Base-by-base conservation (phyloP, 2,113 vertebrate species). In the Mohoua ochrocephala region DNA sequence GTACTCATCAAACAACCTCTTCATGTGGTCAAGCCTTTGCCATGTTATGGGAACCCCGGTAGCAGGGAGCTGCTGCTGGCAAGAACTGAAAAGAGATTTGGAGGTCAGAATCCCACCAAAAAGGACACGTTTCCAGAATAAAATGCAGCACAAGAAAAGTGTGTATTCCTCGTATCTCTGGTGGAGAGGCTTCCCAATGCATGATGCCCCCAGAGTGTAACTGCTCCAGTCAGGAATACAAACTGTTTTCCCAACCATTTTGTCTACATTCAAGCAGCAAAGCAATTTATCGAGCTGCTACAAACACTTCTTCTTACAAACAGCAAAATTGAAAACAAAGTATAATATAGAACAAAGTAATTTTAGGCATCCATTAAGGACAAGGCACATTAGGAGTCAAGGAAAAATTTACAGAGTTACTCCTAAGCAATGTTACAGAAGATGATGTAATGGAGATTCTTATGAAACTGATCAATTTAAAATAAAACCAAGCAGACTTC, bases 41-140 rank as follows among this genome's bases (percentile, higher is more conserved):
- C 97, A 89, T 3, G 98, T 97, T 31, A 99, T n/a, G 0, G 99
- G 98, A n/a, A 99, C 99, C 0, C 99, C 99, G 0, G 99, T 99
- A 19, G 97, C 99, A 41, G 99, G 99, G n/a, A 99, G 99, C 97
- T 99, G 99, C 90, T 99, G 98, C 88, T 99, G 99, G 96, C 98
- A 99, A 79, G 98, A 97, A 93, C 99, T 99, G 97, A 93, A 59
- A 73, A 13, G n/a, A 76, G 53, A 52, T 61, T 60, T 35, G 22
- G 35, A 91, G 70, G 56, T 90, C 69, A 96, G 65, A 89, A 75
- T 53, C 33, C 42, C 81, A 86, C 18, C 33, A 79, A 42, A 59
- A 86, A 69, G 44, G 80, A n/a, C 12, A 47, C 13, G 30, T 1
- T 81, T 83, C 50, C 53, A 91, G 30, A 61, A 6, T 74, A 69